Evolutionary conservation across 2,797 vertebrate genomes (phyloP).

Genomic region (Phrynocephalus vlangalii): DNA sequence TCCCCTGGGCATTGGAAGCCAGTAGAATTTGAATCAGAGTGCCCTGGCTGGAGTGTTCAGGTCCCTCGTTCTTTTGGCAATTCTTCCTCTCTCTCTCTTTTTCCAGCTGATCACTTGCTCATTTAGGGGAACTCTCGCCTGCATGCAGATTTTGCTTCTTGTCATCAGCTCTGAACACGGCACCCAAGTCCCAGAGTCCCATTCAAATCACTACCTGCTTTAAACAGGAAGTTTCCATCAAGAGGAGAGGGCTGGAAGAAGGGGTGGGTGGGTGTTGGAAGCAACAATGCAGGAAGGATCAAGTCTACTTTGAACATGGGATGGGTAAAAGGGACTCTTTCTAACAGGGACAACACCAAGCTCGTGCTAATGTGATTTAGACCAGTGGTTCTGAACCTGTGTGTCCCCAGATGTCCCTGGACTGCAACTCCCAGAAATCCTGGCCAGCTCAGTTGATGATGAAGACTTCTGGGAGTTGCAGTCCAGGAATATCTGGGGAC

Average conservation of each 20-base stretch:
- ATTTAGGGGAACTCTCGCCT: background rate
- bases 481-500: too few relatives aligned
- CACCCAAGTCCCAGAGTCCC: background rate
- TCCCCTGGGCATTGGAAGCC: background rate
- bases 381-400: too few relatives aligned
- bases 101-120: background rate
- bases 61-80: background rate
- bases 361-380: too few relatives aligned
- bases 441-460: too few relatives aligned
- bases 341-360: too few relatives aligned
- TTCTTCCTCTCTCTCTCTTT: accelerated
- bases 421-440: too few relatives aligned
- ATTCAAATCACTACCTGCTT: background rate
- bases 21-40: background rate
- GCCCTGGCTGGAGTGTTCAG: background rate
- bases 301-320: background rate
- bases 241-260: too few relatives aligned
- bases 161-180: background rate
- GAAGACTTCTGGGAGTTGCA: too few relatives aligned
- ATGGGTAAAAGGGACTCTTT: background rate
- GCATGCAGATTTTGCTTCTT: background rate
- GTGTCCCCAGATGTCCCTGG: too few relatives aligned
- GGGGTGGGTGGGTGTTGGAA: too few relatives aligned
- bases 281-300: background rate
- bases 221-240: background rate